These are phyloP conservation scores for Plagodis dolabraria DNA, from an alignment of 2,888 invertebrate genomes.

Conservation along the genomic window DNA sequence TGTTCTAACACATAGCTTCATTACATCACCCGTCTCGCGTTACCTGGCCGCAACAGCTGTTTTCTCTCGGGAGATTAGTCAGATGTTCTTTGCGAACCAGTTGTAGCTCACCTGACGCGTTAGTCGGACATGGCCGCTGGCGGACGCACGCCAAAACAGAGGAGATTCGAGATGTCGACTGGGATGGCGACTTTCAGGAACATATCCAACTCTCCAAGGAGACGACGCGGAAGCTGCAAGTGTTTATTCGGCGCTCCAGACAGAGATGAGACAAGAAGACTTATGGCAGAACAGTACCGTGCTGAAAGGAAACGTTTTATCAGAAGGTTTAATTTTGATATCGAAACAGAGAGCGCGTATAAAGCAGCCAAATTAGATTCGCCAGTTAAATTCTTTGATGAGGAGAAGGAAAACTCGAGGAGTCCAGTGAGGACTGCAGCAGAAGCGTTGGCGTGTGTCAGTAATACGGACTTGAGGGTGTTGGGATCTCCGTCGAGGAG, in stretches of 20 bases:
- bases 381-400: slow-evolving; percentile 75
- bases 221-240: slow-evolving; percentile 78
- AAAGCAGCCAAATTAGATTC: slow-evolving; percentile 73
- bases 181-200: slow-evolving; percentile 69
- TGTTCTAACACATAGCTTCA: slow-evolving; percentile 58
- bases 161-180: slow-evolving; percentile 69
- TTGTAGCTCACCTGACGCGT: slow-evolving; percentile 77
- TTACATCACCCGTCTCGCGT: slow-evolving; percentile 58
- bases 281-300: slow-evolving; percentile 85
- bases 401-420: slow-evolving; percentile 66
- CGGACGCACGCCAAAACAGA: slow-evolving; percentile 79
- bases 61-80: slow-evolving; percentile 83
- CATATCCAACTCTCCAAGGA: slow-evolving; percentile 66
- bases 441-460: slow-evolving; percentile 72
- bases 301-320: slow-evolving; percentile 85
- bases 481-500: slow-evolving; percentile 74
- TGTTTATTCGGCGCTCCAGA: slow-evolving; percentile 87
- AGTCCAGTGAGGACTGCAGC: slow-evolving; percentile 68
- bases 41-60: slow-evolving; percentile 81
- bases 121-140: slow-evolving; percentile 71
- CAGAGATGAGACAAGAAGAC: slow-evolving; percentile 82
- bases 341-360: slow-evolving; percentile 74
- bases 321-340: slow-evolving; percentile 85
- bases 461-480: slow-evolving; percentile 71
- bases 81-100: slow-evolving; percentile 82